These are phyloP conservation scores for Mercenaria mercenaria DNA, from an alignment of 1,140 invertebrate species.

Conservation along the genomic window DNA sequence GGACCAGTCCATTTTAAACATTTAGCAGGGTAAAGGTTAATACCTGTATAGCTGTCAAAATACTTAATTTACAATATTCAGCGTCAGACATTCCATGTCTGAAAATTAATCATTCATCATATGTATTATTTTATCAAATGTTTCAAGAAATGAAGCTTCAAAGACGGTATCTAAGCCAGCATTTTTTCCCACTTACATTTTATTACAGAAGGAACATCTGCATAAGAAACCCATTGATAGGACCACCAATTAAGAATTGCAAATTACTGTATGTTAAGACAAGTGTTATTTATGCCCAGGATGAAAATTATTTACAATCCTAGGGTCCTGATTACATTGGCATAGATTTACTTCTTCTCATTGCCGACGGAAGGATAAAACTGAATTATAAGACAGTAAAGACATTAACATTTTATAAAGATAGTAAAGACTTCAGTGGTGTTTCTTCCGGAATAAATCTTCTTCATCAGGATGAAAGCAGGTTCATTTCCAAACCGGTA, in stretches of 20 bases:
- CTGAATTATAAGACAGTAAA: not conserved
- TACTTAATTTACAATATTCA: no score
- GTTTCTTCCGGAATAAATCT: not conserved
- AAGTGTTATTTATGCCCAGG: conserved; percentile 41
- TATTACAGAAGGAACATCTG: conserved; percentile 19
- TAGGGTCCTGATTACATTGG: conserved; percentile 30
- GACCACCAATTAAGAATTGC: conserved; percentile 62
- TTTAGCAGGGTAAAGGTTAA: no score
- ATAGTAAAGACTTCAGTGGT: not conserved
- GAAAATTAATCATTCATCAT: no score
- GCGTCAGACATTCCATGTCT: no score
- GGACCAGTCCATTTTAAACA: no score
- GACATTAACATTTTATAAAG: not conserved
- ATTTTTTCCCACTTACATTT: conserved; percentile 5
- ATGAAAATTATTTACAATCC: conserved; percentile 38
- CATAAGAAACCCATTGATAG: not conserved
- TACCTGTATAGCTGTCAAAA: no score
- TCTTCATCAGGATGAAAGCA: not conserved
- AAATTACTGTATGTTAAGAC: conserved; percentile 29
- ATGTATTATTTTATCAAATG: conserved; percentile 5
- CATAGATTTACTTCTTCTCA: conserved; percentile 52
- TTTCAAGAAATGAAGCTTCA: conserved; percentile 6
- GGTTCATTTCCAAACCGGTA: not conserved
- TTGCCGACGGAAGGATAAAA: not conserved
- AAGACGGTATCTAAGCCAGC: not conserved